Base-by-base conservation (phyloP, 2,888 invertebrate species). In the Oscheius onirici region DNA sequence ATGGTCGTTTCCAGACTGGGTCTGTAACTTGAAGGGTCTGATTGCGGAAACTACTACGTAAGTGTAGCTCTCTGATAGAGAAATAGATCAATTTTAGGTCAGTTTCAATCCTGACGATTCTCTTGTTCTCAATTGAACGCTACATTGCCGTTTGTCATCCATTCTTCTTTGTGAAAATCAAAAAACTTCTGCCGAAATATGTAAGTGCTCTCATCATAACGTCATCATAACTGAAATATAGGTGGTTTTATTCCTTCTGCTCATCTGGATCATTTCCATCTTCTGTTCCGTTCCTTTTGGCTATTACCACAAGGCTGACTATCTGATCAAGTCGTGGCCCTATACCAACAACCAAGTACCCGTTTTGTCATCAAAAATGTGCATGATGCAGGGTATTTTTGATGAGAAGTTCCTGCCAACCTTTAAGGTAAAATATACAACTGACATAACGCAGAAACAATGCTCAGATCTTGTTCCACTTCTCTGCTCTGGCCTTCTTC, bases 131-230 rank as follows among this genome's bases (percentile, higher is more conserved):
- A 2, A 76, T 82, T 22, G 83, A 83, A 67, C 77, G 83, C 22
- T 83, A 83, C 51, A 72, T 83, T n/a, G 83, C 80, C 15, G 73
- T 83, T 11, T 82, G 81, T 60, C 81, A 82, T 58, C 77, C 81
- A 0, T 72, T 83, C 8, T 61, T 72, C 43, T 67, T 79, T 17
- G 73, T 79, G 44, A 82, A 81, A 65, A 51, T 72, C n/a, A 46
- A 49, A 20, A 63, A 63, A n/a, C 63, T 24, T 17, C 63, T 63
- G 10, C 63, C 63, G 20, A 63, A 63, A 49, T 63, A 26, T 46
- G 63, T 63, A 28, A 22, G 41, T 22, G n/a, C n/a, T n/a, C n/a
- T n/a, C n/a, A n/a, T n/a, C n/a, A n/a, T n/a, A n/a, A n/a, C n/a
- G n/a, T n/a, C n/a, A n/a, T n/a, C n/a, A n/a, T n/a, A n/a, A n/a